These are phyloP conservation scores for Turritopsis rubra DNA, from an alignment of 30 jellyfish, hydroid and myxozoan genomes.

Conservation along the genomic window DNA sequence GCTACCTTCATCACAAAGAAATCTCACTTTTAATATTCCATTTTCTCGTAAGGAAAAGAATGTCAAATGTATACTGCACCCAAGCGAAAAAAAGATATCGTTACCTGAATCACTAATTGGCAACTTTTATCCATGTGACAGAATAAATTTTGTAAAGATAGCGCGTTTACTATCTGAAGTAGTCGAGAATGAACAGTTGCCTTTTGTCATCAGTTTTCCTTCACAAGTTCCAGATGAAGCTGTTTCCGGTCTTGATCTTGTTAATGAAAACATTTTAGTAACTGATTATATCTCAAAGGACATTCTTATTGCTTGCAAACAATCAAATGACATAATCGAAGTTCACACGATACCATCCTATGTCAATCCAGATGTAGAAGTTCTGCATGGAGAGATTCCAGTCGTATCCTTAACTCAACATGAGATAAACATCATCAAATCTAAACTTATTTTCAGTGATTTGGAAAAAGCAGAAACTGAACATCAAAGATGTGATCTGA, in stretches of 20 bases:
- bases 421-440: background rate
- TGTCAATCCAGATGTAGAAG: background rate
- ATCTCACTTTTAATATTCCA: background rate
- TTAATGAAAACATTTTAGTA: background rate
- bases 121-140: background rate
- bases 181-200: background rate
- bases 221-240: background rate
- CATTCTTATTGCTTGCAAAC: background rate
- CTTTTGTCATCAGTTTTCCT: background rate
- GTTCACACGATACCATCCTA: background rate
- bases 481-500: constrained; percentile 4
- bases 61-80: background rate
- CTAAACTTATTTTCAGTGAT: background rate
- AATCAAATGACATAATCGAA: background rate
- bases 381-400: constrained; percentile 6
- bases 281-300: background rate
- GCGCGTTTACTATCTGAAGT: background rate
- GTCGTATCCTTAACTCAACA: background rate
- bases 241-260: background rate
- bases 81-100: background rate
- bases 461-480: background rate
- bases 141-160: background rate
- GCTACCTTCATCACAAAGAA: background rate
- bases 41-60: background rate
- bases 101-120: background rate